Evolutionary conservation across 2,113 vertebrate genomes (phyloP), one percentile per base, ranked within the genome.

Genomic region (Macrotus californicus): DNA sequence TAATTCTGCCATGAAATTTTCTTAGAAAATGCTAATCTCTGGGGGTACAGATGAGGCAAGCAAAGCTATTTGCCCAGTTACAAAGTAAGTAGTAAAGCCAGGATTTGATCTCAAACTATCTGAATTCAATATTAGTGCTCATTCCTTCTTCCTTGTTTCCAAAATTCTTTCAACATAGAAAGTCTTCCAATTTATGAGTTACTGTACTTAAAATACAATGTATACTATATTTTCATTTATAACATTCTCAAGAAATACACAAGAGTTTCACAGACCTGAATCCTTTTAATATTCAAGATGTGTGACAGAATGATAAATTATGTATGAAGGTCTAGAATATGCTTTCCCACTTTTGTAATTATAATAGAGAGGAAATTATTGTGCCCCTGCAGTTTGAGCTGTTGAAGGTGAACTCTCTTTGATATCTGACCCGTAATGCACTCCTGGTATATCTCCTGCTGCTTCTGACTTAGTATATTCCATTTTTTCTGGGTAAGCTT

Each of bases 311-410:
- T 66, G 34, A 69, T 69, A 36, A 72, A 90, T 80, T 87, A 91
- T 93, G 59, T 84, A 79, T 70, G 80, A 95, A 64, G 52, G 72
- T 39, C 75, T 59, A 70, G 59, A 80, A 69, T 70, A 31, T 26
- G 69, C 79, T 95, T 96, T 54, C 36, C n/a, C 85, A 75, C n/a
- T 89, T 90, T 80, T 64, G 56, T 83, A 83, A 89, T 89, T 89
- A 73, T 72, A 91, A 94, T 67, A 70, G 73, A 75, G 73, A 82
- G 39, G 83, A 83, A 91, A 86, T 77, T 31, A 61, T 36, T 48
- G 16, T 69, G 64, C 46, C 43, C 89, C 59, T 21, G 48, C 70
- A 66, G 59, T 61, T 50, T 67, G 50, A 70, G 48, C 46, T 56
- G 15, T 14, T 70, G 48, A 84, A 82, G 64, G 66, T 69, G 36